Conservation (phyloP, 2,797 vertebrate genomes). For the Tapirus indicus region DNA sequence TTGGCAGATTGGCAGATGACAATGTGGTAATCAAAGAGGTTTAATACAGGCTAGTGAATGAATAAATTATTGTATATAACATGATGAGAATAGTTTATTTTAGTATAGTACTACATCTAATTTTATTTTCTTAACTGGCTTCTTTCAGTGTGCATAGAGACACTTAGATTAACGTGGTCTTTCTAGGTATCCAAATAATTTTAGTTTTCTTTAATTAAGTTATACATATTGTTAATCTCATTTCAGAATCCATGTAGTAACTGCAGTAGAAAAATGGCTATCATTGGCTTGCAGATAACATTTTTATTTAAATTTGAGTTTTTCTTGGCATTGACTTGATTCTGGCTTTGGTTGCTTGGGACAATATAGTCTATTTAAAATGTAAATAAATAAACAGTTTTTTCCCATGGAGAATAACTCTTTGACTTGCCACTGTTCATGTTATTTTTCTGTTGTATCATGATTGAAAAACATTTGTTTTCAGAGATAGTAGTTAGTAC, state of each 20-base stretch:
- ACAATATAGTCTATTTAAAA: constrained; percentile 24
- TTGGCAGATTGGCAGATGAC: constrained; percentile 46
- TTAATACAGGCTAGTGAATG: constrained; percentile 13
- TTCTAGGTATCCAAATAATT: constrained; percentile 57
- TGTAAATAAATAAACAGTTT: constrained; percentile 8
- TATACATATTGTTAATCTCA: constrained; percentile 13
- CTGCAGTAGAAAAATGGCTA: constrained; percentile 53
- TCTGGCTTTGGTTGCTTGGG: neutral
- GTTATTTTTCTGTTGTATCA: constrained; percentile 47
- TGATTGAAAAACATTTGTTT: neutral
- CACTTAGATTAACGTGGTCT: constrained; percentile 78
- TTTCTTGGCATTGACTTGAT: neutral
- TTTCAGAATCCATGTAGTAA: constrained; percentile 59
- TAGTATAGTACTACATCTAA: constrained; percentile 15
- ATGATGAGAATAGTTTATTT: neutral
- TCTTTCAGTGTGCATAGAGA: constrained; percentile 62
- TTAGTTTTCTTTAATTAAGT: constrained; percentile 67
- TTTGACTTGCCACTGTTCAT: constrained; percentile 55
- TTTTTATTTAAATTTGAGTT: constrained; percentile 34
- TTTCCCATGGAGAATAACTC: constrained; percentile 24
- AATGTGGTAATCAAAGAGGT: neutral
- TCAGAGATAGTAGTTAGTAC: neutral
- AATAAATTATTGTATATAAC: constrained; percentile 3
- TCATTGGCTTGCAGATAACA: neutral
- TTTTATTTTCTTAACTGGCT: neutral